Evolutionary conservation across 2,113 vertebrate species (phyloP).

Genomic region (Apteryx owenii): DNA sequence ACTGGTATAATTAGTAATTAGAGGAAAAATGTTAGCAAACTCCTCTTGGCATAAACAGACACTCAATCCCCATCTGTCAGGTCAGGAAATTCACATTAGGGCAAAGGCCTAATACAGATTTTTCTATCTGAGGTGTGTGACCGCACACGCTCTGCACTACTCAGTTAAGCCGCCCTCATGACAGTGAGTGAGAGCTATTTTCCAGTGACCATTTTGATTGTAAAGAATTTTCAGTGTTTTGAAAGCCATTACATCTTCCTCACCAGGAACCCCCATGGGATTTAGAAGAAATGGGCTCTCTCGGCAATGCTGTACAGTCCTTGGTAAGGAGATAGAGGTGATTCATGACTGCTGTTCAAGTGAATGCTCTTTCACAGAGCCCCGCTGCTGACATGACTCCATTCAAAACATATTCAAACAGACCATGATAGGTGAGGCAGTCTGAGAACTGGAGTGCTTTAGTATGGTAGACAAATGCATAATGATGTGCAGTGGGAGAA

Average conservation of each 20-base stretch:
- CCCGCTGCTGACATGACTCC: neutral
- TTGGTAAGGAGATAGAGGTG: fast-evolving
- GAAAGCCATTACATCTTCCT: neutral
- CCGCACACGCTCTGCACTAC: neutral
- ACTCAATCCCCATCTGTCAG: constrained; percentile 85
- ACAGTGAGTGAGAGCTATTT: neutral
- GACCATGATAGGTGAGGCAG: neutral
- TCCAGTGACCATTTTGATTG: neutral
- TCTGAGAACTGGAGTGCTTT: neutral
- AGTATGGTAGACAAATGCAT: neutral
- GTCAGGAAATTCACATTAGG: constrained; percentile 73
- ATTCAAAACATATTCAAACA: neutral
- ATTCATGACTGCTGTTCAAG: neutral
- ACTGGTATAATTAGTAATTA: constrained; percentile 84
- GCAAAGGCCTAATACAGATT: neutral
- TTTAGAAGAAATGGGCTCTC: neutral
- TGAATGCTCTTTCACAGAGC: neutral
- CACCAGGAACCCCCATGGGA: neutral
- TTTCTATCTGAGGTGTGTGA: constrained; percentile 39
- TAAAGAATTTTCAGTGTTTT: constrained; percentile 29
- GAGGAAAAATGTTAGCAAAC: constrained; percentile 77
- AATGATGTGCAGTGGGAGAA: neutral
- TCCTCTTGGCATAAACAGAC: constrained; percentile 83
- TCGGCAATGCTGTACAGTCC: neutral
- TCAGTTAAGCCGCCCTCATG: constrained; percentile 16